Percentiles rank a stretch among this genome's conserved stretches.
Evolutionary conservation across 2,888 invertebrate genomes (phyloP).

Genomic region (Himalopsyche anomala): DNA sequence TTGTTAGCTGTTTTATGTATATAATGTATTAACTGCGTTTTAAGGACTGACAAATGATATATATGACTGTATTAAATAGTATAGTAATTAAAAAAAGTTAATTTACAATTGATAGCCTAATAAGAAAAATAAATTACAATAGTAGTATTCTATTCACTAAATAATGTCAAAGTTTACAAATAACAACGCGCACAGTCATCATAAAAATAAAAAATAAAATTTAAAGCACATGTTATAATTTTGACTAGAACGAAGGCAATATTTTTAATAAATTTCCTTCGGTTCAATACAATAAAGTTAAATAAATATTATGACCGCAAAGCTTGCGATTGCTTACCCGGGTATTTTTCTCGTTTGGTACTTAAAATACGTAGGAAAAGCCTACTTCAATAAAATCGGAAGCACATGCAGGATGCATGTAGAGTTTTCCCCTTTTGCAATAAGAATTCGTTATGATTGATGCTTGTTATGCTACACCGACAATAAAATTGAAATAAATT

Average conservation of each 20-base stretch:
- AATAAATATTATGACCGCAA: background rate
- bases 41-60: too few relatives aligned
- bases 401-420: constrained; percentile 3
- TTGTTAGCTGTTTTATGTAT: too few relatives aligned
- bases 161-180: background rate
- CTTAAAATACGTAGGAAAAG: background rate
- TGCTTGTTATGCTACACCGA: background rate
- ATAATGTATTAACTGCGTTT: too few relatives aligned
- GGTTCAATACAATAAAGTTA: background rate
- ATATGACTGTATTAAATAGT: too few relatives aligned
- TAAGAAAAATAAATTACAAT: too few relatives aligned
- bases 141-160: background rate
- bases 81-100: too few relatives aligned
- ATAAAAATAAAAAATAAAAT: background rate
- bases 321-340: constrained; percentile 1
- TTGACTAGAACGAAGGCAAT: background rate
- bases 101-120: too few relatives aligned
- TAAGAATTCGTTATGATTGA: constrained; percentile 7
- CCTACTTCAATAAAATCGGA: constrained; percentile 12
- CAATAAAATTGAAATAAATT: constrained; percentile 4
- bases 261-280: background rate
- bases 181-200: background rate
- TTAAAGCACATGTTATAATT: background rate
- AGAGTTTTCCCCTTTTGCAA: constrained; percentile 15
- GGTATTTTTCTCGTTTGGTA: background rate